Conservation (phyloP, 2,888 invertebrate genomes). For the Lepeophtheirus nordmannii region DNA sequence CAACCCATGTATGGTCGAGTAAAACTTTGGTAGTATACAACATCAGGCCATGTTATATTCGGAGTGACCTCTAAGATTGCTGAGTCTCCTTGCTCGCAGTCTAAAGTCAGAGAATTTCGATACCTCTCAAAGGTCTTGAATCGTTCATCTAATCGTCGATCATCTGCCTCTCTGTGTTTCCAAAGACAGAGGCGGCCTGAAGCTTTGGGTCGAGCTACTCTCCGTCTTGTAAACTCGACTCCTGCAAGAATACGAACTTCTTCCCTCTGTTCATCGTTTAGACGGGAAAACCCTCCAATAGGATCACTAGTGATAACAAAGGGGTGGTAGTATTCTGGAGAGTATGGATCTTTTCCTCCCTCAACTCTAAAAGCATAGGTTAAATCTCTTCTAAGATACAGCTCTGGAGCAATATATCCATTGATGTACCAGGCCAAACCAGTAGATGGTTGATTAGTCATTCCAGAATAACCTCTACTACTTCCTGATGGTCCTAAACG, state of each 20-base stretch:
- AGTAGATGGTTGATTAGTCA: slow-evolving; percentile 37
- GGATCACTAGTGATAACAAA: slow-evolving; percentile 64
- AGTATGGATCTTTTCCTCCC: slow-evolving; percentile 78
- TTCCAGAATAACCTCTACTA: slow-evolving; percentile 55
- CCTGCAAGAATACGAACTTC: slow-evolving; percentile 60
- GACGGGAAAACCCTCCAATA: slow-evolving; percentile 60
- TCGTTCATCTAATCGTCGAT: slow-evolving; percentile 60
- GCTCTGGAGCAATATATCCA: slow-evolving; percentile 67
- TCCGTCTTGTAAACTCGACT: slow-evolving; percentile 62
- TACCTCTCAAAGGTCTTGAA: slow-evolving; percentile 64
- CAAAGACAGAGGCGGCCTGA: slow-evolving; percentile 59
- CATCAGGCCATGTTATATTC: slow-evolving; percentile 75
- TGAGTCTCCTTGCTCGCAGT: slow-evolving; percentile 45
- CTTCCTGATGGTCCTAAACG: slow-evolving; percentile 71
- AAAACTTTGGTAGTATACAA: slow-evolving; percentile 82
- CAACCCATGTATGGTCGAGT: slow-evolving; percentile 89
- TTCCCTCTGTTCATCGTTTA: slow-evolving; percentile 52
- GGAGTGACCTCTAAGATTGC: slow-evolving; percentile 49
- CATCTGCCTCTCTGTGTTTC: slow-evolving; percentile 47
- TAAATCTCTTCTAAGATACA: slow-evolving; percentile 67
- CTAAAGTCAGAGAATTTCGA: slow-evolving; percentile 54
- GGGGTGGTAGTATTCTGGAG: slow-evolving; percentile 69
- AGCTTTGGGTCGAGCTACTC: slow-evolving; percentile 59
- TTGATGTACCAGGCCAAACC: slow-evolving; percentile 82
- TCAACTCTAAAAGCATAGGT: slow-evolving; percentile 62